Evolutionary conservation across 2,797 vertebrate genomes (phyloP).

Genomic region (Microchirus variegatus): DNA sequence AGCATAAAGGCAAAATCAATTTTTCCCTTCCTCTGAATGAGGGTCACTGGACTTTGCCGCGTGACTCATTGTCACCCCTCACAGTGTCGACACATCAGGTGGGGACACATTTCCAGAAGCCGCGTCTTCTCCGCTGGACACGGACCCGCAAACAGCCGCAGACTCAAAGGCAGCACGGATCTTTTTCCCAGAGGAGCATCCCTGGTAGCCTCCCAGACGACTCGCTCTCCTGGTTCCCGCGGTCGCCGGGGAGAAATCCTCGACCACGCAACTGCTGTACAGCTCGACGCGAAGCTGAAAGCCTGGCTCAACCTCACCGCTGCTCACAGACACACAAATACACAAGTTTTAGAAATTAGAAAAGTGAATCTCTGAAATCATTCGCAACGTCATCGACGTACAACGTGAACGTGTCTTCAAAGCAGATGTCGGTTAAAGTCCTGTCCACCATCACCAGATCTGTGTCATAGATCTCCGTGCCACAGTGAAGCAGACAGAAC

Average conservation of each 20-base stretch:
- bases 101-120: constrained; percentile 8
- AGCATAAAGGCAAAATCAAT: neutral
- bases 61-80: constrained; percentile 19
- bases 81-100: constrained; percentile 35
- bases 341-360: neutral
- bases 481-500: constrained; percentile 88
- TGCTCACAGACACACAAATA: constrained; percentile 45
- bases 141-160: constrained; percentile 64
- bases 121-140: constrained; percentile 24
- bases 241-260: constrained; percentile 71
- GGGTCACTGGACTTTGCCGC: neutral
- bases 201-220: constrained; percentile 85
- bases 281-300: constrained; percentile 87
- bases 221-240: constrained; percentile 75
- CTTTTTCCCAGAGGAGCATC: constrained; percentile 83
- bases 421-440: constrained; percentile 90
- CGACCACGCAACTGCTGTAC: constrained; percentile 83
- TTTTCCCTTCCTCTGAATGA: neutral
- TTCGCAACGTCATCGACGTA: constrained; percentile 59
- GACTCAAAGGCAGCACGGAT: constrained; percentile 82
- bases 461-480: constrained; percentile 85
- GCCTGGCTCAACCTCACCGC: constrained; percentile 79
- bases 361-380: neutral
- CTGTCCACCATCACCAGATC: constrained; percentile 89
- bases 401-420: constrained; percentile 86